These are phyloP conservation scores for Lutra lutra DNA, from an alignment of 2,797 vertebrate genomes.

Conservation along the genomic window DNA sequence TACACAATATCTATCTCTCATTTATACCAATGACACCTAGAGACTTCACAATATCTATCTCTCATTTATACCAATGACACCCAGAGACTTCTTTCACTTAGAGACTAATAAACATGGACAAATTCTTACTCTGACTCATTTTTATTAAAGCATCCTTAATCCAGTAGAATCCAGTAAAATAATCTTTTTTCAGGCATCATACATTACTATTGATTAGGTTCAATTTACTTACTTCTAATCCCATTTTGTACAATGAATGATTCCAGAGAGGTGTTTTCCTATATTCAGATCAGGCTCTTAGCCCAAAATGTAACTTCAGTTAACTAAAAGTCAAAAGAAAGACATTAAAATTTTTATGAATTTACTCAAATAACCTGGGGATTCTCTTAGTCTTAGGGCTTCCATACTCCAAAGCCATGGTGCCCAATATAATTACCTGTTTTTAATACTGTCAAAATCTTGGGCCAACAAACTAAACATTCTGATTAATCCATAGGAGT, in stretches of 20 bases:
- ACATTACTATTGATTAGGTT: background rate
- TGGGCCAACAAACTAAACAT: background rate
- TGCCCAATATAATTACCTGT: background rate
- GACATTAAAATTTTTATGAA: background rate
- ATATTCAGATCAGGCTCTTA: background rate
- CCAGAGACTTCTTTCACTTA: background rate
- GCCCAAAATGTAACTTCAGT: background rate
- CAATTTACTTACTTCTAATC: background rate
- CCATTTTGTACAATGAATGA: background rate
- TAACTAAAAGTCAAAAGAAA: background rate
- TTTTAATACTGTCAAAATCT: background rate
- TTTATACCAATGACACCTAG: background rate
- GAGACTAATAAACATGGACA: background rate
- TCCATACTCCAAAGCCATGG: background rate
- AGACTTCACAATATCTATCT: background rate
- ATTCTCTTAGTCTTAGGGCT: background rate
- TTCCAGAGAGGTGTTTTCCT: background rate
- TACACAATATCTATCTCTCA: background rate
- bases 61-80: background rate
- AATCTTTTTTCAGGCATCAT: background rate
- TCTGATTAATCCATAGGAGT: background rate
- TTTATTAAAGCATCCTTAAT: background rate
- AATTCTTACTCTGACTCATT: background rate
- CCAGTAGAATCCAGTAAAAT: background rate
- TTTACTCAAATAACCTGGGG: background rate